These are phyloP conservation scores for Doris montereyensis DNA, from an alignment of 2,888 invertebrate genomes.

Conservation along the genomic window DNA sequence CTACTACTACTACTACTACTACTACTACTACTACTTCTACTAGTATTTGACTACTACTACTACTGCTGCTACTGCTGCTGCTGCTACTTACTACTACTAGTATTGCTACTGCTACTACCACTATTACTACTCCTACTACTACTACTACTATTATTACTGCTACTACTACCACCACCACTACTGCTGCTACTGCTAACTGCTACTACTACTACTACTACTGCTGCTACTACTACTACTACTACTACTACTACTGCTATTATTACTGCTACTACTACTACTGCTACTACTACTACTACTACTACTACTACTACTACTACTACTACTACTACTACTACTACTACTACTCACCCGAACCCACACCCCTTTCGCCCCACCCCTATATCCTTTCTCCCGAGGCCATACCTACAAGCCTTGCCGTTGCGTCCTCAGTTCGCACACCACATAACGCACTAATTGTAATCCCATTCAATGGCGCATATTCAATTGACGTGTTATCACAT, in stretches of 20 bases:
- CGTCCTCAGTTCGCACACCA: no score
- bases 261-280: conserved; percentile 14
- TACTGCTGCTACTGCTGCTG: not conserved
- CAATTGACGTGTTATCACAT: no score
- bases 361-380: no score
- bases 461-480: no score
- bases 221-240: conserved; percentile 13
- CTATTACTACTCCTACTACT: no score
- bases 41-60: conserved; percentile 4
- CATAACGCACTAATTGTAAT: no score
- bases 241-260: conserved; percentile 12
- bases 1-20: conserved; percentile 1
- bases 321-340: conserved; percentile 7
- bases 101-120: no score
- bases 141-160: not conserved
- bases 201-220: not conserved
- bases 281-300: conserved; percentile 20
- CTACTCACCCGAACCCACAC: not conserved
- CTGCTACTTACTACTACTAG: no score
- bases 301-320: conserved; percentile 20
- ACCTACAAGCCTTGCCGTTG: no score
- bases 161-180: not conserved
- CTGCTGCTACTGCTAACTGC: not conserved
- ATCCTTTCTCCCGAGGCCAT: no score
- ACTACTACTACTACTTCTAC: not conserved